A percentile compares a stretch with the other conserved stretches of the same genome.
Conservation (phyloP, 2,888 invertebrate species). For the Neoscelio sp. region DNA sequence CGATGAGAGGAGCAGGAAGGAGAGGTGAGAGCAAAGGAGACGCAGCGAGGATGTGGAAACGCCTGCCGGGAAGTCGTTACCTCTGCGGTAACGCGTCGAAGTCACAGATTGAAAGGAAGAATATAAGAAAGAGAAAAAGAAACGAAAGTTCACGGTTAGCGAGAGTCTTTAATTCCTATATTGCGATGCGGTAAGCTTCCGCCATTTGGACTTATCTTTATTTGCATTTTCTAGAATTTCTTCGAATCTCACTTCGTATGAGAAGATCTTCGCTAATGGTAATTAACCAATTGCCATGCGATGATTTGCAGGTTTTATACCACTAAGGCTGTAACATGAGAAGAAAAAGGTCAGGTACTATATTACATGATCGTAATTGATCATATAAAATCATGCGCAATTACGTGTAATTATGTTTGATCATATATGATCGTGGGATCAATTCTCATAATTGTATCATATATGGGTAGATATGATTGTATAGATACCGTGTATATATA, state of each 20-base stretch:
- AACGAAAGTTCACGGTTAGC: conserved; percentile 67
- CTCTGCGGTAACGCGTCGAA: conserved; percentile 65
- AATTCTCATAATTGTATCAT: conserved; percentile 38
- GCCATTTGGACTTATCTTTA: conserved; percentile 56
- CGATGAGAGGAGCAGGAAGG: conserved; percentile 39
- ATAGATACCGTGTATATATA: no score
- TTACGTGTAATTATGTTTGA: conserved; percentile 37
- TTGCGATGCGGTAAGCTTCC: conserved; percentile 61
- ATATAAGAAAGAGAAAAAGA: conserved; percentile 65
- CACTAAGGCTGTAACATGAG: conserved; percentile 40
- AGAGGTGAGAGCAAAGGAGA: conserved; percentile 42
- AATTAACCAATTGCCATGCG: conserved; percentile 51
- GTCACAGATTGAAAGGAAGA: conserved; percentile 66
- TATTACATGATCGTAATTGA: conserved; percentile 47
- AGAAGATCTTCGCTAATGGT: conserved; percentile 39
- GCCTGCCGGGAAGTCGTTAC: conserved; percentile 66
- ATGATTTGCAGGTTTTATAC: conserved; percentile 54
- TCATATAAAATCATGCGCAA: conserved; percentile 48
- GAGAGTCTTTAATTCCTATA: conserved; percentile 65
- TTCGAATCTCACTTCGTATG: conserved; percentile 29
- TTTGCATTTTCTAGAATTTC: conserved; percentile 60
- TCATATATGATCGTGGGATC: conserved; percentile 46
- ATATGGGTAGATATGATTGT: no score
- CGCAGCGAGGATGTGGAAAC: conserved; percentile 63
- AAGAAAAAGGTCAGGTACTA: conserved; percentile 49